phyloP scores from a whole-genome alignment of 2,888 invertebrate genomes.

The Helobdella robusta region DNA sequence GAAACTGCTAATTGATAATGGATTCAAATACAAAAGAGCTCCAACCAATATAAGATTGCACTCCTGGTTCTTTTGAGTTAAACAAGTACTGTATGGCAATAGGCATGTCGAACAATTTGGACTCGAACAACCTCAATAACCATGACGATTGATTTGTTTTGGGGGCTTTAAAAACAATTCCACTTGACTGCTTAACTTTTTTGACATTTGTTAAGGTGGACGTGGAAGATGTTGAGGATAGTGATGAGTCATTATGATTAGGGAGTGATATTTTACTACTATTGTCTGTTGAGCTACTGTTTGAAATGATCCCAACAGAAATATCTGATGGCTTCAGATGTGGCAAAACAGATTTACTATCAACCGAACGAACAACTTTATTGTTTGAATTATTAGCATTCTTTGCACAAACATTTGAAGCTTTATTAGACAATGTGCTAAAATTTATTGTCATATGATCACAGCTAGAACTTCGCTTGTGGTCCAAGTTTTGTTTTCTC shows the following conservation, averaged over 20 bases:
- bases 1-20: too few relatives aligned
- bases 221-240: background rate
- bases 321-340: background rate
- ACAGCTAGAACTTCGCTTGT: background rate
- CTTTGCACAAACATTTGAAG: too few relatives aligned
- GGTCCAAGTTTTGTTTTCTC: too few relatives aligned
- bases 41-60: slow-evolving; percentile 83
- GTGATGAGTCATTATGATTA: too few relatives aligned
- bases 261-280: too few relatives aligned
- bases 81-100: slow-evolving; percentile 96
- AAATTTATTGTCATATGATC: too few relatives aligned
- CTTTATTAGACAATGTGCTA: too few relatives aligned
- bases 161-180: background rate
- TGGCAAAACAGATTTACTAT: too few relatives aligned
- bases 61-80: slow-evolving; percentile 94
- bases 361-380: too few relatives aligned
- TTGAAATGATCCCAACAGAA: background rate
- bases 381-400: too few relatives aligned
- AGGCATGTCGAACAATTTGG: slow-evolving; percentile 92
- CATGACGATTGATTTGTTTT: slow-evolving; percentile 38
- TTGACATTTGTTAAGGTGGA: background rate
- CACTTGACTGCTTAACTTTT: slow-evolving; percentile 4
- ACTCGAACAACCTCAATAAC: slow-evolving; percentile 82
- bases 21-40: too few relatives aligned
- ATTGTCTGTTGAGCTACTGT: background rate